Conservation (phyloP, 2,797 vertebrate genomes). For the Telmatherina bonti region DNA sequence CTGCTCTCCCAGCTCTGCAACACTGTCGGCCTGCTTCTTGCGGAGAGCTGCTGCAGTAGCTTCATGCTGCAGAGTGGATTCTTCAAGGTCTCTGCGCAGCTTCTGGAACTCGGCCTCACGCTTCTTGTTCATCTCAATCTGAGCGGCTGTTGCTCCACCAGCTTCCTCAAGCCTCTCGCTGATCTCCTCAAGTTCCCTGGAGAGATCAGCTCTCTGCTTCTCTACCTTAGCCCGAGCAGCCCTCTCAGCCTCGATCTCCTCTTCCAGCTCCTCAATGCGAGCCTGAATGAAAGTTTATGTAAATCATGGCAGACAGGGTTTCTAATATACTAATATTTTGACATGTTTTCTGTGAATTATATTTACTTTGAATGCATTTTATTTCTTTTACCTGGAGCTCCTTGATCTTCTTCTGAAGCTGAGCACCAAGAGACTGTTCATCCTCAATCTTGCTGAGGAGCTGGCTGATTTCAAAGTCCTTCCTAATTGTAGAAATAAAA, state of each 20-base stretch:
- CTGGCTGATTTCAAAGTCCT: slow-evolving; percentile 91
- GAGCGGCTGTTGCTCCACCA: too few species aligned
- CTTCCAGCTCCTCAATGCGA: slow-evolving; percentile 90
- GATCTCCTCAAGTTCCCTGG: slow-evolving; percentile 92
- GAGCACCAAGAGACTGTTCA: slow-evolving; percentile 81
- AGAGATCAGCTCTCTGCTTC: slow-evolving; percentile 87
- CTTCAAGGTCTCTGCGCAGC: slow-evolving; percentile 88
- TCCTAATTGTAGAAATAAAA: slow-evolving; percentile 72
- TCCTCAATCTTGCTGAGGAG: slow-evolving; percentile 88
- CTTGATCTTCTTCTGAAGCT: slow-evolving; percentile 82
- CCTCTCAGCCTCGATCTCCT: slow-evolving; percentile 90
- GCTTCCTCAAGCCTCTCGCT: slow-evolving; percentile 90
- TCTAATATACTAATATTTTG: too few species aligned
- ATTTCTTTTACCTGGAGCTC: neutral
- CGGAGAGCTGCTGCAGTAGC: slow-evolving; percentile 84
- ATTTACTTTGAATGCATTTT: too few species aligned
- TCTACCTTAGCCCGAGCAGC: slow-evolving; percentile 85
- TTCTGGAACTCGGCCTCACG: slow-evolving; percentile 91
- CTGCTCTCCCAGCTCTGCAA: too few species aligned
- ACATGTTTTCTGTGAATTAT: too few species aligned
- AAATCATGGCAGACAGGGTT: too few species aligned
- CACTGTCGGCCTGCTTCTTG: slow-evolving; percentile 92
- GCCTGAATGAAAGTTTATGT: slow-evolving; percentile 84
- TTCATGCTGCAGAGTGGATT: slow-evolving; percentile 91
- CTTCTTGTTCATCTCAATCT: slow-evolving; percentile 94